Percentiles rank a stretch among this genome's conserved stretches.
Conservation (phyloP, 2,888 invertebrate species). For the Drosophila quasianomalipes region DNA sequence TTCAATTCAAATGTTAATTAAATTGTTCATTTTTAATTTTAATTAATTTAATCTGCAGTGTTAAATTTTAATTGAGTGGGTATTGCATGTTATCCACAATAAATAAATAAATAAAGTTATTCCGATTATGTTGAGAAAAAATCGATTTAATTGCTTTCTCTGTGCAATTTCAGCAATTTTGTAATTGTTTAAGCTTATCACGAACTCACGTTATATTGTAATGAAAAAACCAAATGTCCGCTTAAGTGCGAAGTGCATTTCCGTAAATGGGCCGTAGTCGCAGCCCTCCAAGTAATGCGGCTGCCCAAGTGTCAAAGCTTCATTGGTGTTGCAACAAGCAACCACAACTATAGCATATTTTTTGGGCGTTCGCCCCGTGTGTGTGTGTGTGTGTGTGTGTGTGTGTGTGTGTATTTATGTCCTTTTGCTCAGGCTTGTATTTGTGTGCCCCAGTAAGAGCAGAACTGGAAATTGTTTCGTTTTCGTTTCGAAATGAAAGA, state of each 20-base stretch:
- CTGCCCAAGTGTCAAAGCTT: slow-evolving; percentile 76
- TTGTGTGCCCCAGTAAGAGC: slow-evolving; percentile 46
- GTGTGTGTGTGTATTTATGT: slow-evolving; percentile 5
- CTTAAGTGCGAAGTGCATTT: slow-evolving; percentile 64
- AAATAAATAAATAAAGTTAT: neutral
- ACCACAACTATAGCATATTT: slow-evolving; percentile 66
- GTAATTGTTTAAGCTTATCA: slow-evolving; percentile 1
- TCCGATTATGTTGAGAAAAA: neutral
- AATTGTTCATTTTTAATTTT: neutral
- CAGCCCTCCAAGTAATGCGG: slow-evolving; percentile 63
- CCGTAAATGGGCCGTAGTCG: slow-evolving; percentile 58
- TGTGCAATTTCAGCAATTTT: neutral
- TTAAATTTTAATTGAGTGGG: neutral
- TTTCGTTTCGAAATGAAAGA: slow-evolving; percentile 77
- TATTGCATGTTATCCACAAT: neutral
- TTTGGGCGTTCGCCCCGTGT: slow-evolving; percentile 26
- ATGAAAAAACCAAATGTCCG: slow-evolving; percentile 44
- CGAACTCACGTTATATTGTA: slow-evolving; percentile 1
- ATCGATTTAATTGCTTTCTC: neutral
- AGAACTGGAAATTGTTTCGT: slow-evolving; percentile 73
- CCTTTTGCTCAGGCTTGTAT: slow-evolving; percentile 7
- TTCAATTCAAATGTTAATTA: neutral
- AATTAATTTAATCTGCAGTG: neutral
- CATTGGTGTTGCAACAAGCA: slow-evolving; percentile 18
- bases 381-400: slow-evolving; percentile 4